Base-by-base conservation (phyloP, 2,888 invertebrate genomes). In the Dicycla oo region DNA sequence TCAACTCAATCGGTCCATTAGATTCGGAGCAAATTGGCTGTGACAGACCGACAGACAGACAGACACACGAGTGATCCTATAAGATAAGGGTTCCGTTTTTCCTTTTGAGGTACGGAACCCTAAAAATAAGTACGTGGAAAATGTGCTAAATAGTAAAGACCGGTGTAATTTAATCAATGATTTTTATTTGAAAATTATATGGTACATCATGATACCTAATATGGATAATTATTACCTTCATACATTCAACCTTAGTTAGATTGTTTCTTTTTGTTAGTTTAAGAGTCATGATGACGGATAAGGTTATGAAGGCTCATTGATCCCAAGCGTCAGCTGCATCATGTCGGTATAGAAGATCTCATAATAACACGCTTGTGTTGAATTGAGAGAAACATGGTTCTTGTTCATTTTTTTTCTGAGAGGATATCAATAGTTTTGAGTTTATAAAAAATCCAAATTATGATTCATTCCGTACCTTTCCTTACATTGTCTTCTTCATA, bases 121-220 rank as follows among this genome's bases (percentile, higher is more conserved):
- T 23, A 23, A 10, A 18, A 23, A 23, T 60, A 57, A 13, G n/a
- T 56, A 56, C 11, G 30, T 30, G 30, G 7, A 20, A 34, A 57
- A 57, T 38, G 34, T 34, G 7, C 34, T n/a, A 8, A 56, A 30
- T 34, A 34, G 13, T 57, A 38, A 15, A 34, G 7, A 57, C n/a
- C 10, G 10, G 34, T 34, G 47, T 40, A 68, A 68, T 68, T 68
- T 2, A 26, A 26, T 68, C 11, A 40, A 13, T 67, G 15, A 26
- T 40, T n/a, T 34, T n/a, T 67, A 26, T 26, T 38, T 26, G 18
- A 7, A 40, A 40, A 68, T 40, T 30, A 23, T 26, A 18, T 40
- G 51, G n/a, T 51, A n/a, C 8, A 69, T 68, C 51, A 68, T 40
- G 18, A 40, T 18, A 43, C 4, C 4, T 49, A n/a, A 20, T 38